Evolutionary conservation across 1,140 invertebrate species (phyloP).

Genomic region (Ceratosolen solmsi): DNA sequence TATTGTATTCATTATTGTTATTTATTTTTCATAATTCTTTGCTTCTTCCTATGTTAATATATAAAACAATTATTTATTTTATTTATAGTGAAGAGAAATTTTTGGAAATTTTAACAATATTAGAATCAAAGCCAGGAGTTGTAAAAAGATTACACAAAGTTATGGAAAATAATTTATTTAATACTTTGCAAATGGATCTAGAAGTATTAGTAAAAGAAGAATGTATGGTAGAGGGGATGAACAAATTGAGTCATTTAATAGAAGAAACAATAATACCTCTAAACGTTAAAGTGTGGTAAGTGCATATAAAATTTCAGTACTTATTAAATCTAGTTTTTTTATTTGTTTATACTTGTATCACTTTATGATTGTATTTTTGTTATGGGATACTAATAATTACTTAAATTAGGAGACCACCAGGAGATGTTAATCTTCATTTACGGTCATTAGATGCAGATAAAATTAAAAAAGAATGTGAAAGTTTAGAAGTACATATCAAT

Average conservation of each 20-base stretch:
- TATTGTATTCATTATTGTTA: too few species aligned
- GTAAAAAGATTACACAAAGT: constrained; percentile 55
- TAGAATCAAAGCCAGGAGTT: constrained; percentile 53
- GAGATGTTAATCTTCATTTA: constrained; percentile 61
- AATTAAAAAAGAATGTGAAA: constrained; percentile 56
- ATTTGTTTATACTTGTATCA: constrained; percentile 7
- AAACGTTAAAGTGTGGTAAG: constrained; percentile 57
- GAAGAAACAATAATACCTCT: constrained; percentile 45
- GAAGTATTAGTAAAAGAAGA: constrained; percentile 55
- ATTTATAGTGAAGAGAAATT: constrained; percentile 60
- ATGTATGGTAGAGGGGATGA: constrained; percentile 53
- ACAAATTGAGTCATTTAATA: constrained; percentile 53
- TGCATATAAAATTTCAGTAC: neutral
- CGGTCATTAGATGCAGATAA: constrained; percentile 57
- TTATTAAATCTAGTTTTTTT: neutral
- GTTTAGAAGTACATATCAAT: constrained; percentile 52
- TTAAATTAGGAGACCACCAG: constrained; percentile 64
- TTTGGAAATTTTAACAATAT: constrained; percentile 53
- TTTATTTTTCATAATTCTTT: too few species aligned
- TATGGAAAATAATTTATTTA: constrained; percentile 56
- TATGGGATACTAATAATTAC: constrained; percentile 7
- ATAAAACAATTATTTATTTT: too few species aligned
- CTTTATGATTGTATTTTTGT: constrained; percentile 9
- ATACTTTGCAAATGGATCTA: constrained; percentile 55
- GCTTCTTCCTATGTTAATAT: too few species aligned